phyloP scores from a whole-genome alignment of 2,888 invertebrate species.

The Tenthredo distinguenda region DNA sequence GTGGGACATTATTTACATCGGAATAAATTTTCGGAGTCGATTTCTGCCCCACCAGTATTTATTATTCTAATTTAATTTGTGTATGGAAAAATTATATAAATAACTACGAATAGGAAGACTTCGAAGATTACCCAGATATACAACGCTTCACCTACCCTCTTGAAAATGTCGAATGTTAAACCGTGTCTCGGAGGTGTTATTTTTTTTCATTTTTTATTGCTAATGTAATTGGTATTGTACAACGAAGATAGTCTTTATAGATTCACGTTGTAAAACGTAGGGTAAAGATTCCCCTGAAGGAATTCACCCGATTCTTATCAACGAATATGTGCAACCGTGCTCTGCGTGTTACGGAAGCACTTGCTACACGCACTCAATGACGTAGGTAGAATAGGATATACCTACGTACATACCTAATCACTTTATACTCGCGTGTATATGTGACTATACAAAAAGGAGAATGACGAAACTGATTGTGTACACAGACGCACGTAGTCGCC shows the following conservation, averaged over 20 bases:
- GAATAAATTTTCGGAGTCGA: not conserved
- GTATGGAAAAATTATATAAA: not conserved
- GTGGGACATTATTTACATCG: not conserved
- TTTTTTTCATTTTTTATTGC: not conserved
- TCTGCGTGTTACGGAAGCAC: conserved; percentile 17
- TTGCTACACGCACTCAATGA: conserved; percentile 10
- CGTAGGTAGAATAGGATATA: not conserved
- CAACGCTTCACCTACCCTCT: not conserved
- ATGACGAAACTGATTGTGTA: conserved; percentile 30
- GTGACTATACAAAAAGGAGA: not conserved
- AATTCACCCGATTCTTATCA: conserved; percentile 35
- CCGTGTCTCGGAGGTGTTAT: not conserved
- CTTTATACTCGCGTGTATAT: not conserved
- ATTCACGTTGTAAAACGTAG: not conserved
- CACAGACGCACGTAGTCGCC: not conserved
- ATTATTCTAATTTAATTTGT: not conserved
- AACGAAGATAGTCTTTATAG: not conserved
- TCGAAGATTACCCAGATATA: too few relatives aligned
- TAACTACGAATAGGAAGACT: not conserved
- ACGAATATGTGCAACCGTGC: conserved; percentile 1
- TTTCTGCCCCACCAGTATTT: not conserved
- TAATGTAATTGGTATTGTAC: not conserved
- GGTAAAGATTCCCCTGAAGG: not conserved
- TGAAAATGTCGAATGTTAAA: not conserved
- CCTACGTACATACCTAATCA: not conserved